Evolutionary conservation across 2,113 vertebrate species (phyloP).

Genomic region (Acanthochromis polyacanthus): DNA sequence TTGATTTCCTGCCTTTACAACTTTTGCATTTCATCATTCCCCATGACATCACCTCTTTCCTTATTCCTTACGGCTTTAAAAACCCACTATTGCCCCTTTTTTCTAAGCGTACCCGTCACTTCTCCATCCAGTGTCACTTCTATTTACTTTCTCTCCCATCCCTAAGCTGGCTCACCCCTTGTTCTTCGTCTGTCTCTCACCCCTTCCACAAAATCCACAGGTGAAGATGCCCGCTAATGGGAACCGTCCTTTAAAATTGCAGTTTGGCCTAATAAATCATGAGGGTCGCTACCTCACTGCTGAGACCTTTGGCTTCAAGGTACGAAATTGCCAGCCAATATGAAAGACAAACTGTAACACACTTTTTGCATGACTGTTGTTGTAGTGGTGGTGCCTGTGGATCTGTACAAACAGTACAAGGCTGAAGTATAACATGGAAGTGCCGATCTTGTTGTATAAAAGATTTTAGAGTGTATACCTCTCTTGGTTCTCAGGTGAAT

Average conservation of each 20-base stretch:
- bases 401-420: background rate
- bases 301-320: conserved; percentile 94
- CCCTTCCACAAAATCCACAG: conserved; percentile 41
- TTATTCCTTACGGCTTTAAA: conserved; percentile 37
- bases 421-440: background rate
- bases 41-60: conserved; percentile 58
- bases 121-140: background rate
- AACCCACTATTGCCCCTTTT: background rate
- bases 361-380: background rate
- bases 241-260: conserved; percentile 91
- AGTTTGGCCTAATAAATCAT: conserved; percentile 94
- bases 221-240: conserved; percentile 93
- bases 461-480: conserved; percentile 4
- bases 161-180: background rate
- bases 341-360: too few relatives aligned
- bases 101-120: background rate
- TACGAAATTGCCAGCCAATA: conserved; percentile 29
- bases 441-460: background rate
- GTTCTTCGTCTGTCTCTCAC: conserved; percentile 5
- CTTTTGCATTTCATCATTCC: conserved; percentile 68
- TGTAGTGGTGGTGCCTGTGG: background rate
- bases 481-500: conserved; percentile 82
- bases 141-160: background rate
- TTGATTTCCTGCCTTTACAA: conserved; percentile 76
- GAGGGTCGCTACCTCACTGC: conserved; percentile 94